Percentiles rank a stretch among this genome's conserved stretches.
These are phyloP conservation scores for Thereva unica DNA, from an alignment of 2,888 invertebrate species.

Conservation along the genomic window DNA sequence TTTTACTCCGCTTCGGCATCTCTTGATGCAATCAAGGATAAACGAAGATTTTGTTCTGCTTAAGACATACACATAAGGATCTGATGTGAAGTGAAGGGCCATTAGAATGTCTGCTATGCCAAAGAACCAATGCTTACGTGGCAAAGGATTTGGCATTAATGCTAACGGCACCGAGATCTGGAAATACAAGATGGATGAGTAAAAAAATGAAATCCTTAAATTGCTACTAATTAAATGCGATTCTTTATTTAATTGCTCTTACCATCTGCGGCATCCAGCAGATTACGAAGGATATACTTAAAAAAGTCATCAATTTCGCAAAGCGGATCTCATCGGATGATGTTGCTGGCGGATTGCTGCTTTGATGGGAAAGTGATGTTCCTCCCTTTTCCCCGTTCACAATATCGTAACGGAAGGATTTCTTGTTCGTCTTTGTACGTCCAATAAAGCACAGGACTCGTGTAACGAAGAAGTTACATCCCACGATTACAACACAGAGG, in stretches of 20 bases:
- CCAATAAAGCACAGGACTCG: constrained; percentile 66
- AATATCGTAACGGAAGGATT: constrained; percentile 52
- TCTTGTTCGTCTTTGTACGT: constrained; percentile 53
- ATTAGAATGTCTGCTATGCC: constrained; percentile 73
- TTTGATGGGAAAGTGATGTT: background rate
- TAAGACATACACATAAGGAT: constrained; percentile 82
- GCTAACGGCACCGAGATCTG: constrained; percentile 71
- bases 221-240: background rate
- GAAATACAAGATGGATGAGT: constrained; percentile 43
- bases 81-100: constrained; percentile 79
- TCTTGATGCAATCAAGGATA: constrained; percentile 52
- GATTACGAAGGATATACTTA: constrained; percentile 79
- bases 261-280: constrained; percentile 92
- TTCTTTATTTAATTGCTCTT: constrained; percentile 47
- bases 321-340: constrained; percentile 82
- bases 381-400: constrained; percentile 51
- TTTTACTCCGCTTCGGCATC: constrained; percentile 47
- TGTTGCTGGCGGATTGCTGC: constrained; percentile 33
- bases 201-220: background rate
- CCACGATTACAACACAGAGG: constrained; percentile 75
- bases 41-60: constrained; percentile 63
- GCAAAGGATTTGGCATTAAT: constrained; percentile 49
- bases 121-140: constrained; percentile 54
- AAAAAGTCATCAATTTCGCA: constrained; percentile 80
- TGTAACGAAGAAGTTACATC: constrained; percentile 82